Evolutionary conservation across 1,140 invertebrate genomes (phyloP).

Genomic region (Chionoecetes opilio): DNA sequence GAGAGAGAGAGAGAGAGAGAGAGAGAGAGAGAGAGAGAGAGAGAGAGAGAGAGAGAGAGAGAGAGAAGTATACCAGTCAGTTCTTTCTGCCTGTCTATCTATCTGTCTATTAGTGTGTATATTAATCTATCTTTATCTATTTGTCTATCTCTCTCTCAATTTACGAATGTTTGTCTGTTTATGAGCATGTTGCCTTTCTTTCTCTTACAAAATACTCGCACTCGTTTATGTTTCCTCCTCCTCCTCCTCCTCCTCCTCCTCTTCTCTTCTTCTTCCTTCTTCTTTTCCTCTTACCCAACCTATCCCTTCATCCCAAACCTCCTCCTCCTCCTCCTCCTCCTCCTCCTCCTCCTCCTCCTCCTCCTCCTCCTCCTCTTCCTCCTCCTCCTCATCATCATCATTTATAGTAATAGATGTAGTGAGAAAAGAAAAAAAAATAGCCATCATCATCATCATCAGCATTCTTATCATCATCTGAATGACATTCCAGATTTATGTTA

Average conservation of each 20-base stretch:
- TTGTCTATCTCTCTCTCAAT: background rate
- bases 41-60: background rate
- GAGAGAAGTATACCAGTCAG: background rate
- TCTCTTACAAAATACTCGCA: background rate
- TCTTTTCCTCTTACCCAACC: background rate
- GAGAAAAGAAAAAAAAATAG: too few relatives aligned
- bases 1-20: slow-evolving; percentile 22
- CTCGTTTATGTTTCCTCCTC: background rate
- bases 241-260: background rate
- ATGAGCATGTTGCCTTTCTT: background rate
- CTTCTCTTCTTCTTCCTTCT: background rate
- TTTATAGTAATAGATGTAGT: too few relatives aligned
- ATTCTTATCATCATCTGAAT: too few relatives aligned
- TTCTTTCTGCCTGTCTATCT: background rate
- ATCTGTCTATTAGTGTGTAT: background rate
- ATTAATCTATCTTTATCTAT: background rate
- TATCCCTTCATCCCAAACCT: background rate
- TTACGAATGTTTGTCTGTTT: background rate
- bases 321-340: background rate
- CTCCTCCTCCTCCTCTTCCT: background rate
- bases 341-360: background rate
- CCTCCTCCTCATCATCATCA: background rate
- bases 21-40: background rate
- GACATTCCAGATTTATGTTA: too few relatives aligned
- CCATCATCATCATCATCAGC: too few relatives aligned